These are phyloP conservation scores for Conopomorpha cramerella DNA, from an alignment of 1,140 invertebrate species.

Conservation along the genomic window DNA sequence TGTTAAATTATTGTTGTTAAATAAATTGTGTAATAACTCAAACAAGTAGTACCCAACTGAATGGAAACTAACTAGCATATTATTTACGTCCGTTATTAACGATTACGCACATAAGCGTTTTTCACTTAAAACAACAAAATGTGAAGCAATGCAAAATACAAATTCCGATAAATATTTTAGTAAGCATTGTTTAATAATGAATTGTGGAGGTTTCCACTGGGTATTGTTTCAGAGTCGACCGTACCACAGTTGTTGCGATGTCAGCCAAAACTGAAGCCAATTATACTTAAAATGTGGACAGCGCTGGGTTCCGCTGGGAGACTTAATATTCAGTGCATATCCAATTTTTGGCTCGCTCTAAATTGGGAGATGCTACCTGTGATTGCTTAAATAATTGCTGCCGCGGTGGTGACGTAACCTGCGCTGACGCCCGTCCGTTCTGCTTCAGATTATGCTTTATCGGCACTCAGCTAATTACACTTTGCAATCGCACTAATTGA, in stretches of 20 bases:
- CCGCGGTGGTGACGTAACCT: neutral
- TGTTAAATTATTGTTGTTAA: too few species aligned
- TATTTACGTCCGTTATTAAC: too few species aligned
- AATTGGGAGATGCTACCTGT: conserved; percentile 40
- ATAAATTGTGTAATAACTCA: too few species aligned
- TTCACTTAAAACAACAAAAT: too few species aligned
- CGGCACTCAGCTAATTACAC: too few species aligned
- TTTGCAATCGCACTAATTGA: too few species aligned
- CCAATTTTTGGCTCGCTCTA: conserved; percentile 46
- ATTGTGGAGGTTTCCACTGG: conserved; percentile 48
- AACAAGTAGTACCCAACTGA: too few species aligned
- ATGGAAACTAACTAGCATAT: too few species aligned
- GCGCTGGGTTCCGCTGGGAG: conserved; percentile 46
- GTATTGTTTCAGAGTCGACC: conserved; percentile 37
- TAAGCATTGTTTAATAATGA: conserved; percentile 51
- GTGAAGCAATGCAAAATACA: conserved; percentile 3
- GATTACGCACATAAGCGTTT: too few species aligned
- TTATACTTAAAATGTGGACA: conserved; percentile 61
- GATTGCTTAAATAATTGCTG: conserved; percentile 34
- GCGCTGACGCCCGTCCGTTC: too few species aligned
- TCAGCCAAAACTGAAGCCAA: conserved; percentile 55
- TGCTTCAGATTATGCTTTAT: too few species aligned
- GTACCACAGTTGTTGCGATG: conserved; percentile 29
- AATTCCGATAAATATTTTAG: conserved; percentile 46
- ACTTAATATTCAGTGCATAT: conserved; percentile 53